Base-by-base conservation (phyloP, 2,113 vertebrate species). In the Cricetomys ansorgei region DNA sequence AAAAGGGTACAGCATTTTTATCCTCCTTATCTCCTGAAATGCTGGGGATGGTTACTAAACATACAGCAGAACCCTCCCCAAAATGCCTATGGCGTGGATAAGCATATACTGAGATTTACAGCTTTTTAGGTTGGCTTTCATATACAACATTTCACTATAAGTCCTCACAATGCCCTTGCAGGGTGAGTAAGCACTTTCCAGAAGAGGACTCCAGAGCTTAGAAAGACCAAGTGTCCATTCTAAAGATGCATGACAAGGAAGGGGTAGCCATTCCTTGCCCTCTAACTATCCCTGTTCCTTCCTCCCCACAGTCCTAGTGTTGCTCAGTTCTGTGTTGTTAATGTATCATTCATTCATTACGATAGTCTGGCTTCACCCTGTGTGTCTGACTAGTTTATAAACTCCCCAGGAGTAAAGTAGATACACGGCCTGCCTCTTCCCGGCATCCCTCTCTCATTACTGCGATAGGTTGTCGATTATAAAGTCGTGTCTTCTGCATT, bases 401-500 rank as follows among this genome's bases (percentile, higher is more conserved):
- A 67, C 72, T 95, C 65, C 40, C 92, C 37, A 90, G 86, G 48
- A 64, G 31, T 57, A 87, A 89, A 43, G 67, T 21, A 73, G 81
- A 85, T 43, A 48, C 40, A 13, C 85, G 70, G 40, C 55, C 92
- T 76, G 95, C 77, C 6, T 91, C 90, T 50, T 55, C 31, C 7
- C 62, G 62, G 0, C 0, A 0, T 12, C 43, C 55, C 62, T 69
- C 55, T 57, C 34, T 81, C 37, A 64, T 77, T 89, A 64, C 70
- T 87, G 37, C 31, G 81, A 88, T 10, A 70, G 92, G 31, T 29
- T 96, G 48, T 59, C 50, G 86, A 94, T 96, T 95, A 57, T 75
- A 96, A 90, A 94, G 95, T 45, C 72, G 72, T 0, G 0, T 27
- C 25, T 45, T 75, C 86, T 97, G 96, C 83, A 83, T 69, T 97